Percentiles rank a stretch among this genome's conserved stretches.
Evolutionary conservation across 2,888 invertebrate species (phyloP).

Genomic region (Muscina levida): DNA sequence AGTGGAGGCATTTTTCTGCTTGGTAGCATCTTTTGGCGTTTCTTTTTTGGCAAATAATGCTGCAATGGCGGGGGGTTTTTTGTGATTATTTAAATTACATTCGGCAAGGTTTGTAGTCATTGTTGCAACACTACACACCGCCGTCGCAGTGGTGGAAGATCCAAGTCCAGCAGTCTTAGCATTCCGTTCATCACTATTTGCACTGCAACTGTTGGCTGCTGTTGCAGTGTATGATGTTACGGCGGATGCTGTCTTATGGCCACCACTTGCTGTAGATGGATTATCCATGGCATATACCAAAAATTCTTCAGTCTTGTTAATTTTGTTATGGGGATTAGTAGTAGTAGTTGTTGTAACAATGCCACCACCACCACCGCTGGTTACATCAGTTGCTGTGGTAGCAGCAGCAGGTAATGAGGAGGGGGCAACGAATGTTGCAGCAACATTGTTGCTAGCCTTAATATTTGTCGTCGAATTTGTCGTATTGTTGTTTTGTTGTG

Average conservation of each 20-base stretch:
- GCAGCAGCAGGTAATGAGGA: conserved; percentile 64
- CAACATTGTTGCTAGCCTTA: conserved; percentile 67
- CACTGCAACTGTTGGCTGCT: conserved; percentile 56
- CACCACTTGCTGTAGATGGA: conserved; percentile 72
- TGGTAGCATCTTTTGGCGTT: conserved; percentile 73
- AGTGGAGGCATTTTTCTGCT: conserved; percentile 75
- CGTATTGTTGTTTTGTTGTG: conserved; percentile 78
- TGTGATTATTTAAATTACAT: conserved; percentile 73
- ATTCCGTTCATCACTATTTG: conserved; percentile 53
- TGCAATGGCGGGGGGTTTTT: conserved; percentile 72
- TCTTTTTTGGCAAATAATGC: conserved; percentile 73
- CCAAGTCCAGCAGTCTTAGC: conserved; percentile 55
- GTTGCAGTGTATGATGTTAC: conserved; percentile 58
- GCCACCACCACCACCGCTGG: conserved; percentile 57
- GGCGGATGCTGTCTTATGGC: conserved; percentile 66
- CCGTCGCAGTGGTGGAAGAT: conserved; percentile 37
- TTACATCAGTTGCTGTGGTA: conserved; percentile 55
- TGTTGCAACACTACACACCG: conserved; percentile 81
- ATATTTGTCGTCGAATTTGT: conserved; percentile 70
- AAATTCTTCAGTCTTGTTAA: conserved; percentile 83
- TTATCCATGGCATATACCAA: conserved; percentile 71
- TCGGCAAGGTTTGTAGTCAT: conserved; percentile 81
- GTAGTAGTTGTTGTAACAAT: conserved; percentile 79
- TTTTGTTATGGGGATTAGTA: conserved; percentile 82
- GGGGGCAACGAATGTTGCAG: conserved; percentile 58